Evolutionary conservation across 2,888 invertebrate species (phyloP), one percentile per base, ranked within the genome.

Genomic region (Dilophus febrilis): DNA sequence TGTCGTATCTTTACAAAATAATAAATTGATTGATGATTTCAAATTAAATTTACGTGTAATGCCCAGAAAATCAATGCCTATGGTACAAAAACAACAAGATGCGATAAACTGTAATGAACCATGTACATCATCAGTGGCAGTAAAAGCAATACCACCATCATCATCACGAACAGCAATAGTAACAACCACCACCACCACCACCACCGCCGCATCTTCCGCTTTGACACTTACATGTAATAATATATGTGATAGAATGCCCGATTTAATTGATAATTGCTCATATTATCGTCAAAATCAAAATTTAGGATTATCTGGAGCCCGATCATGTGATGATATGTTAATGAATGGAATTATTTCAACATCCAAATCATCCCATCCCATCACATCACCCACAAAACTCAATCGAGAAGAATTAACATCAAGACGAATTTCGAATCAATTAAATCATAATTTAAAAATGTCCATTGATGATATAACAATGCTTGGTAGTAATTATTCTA

Each of bases 391-490:
- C 44, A 74, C 47, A 69, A 71, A 2, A 65, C 73, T 27, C 71
- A 72, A 2, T 60, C 72, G 47, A 70, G 70, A 46, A 74, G 72
- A 31, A 66, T 70, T 3, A 63, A 70, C 47, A 74, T 72, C 8
- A 44, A n/a, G n/a, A n/a, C n/a, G n/a, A n/a, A n/a, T n/a, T n/a
- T n/a, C n/a, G n/a, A n/a, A n/a, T n/a, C n/a, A n/a, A n/a, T n/a
- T n/a, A n/a, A 5, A 44, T 40, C 35, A 42, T 35, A 43, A 44
- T 40, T 62, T 67, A 48, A 69, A 66, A 45, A 65, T 67, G 6
- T 73, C 73, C 0, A 57, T 73, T 49, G 73, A 73, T 44, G 72
- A 73, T 48, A 72, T 73, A 55, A 64, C 72, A 11, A 64, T 72
- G 48, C 52, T 71, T 32, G 63, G 68, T 56, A 3, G 46, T 22